A percentile compares a stretch with the other conserved stretches of the same genome.
phyloP scores from a whole-genome alignment of 2,113 vertebrate genomes.

The Sialia sialis region DNA sequence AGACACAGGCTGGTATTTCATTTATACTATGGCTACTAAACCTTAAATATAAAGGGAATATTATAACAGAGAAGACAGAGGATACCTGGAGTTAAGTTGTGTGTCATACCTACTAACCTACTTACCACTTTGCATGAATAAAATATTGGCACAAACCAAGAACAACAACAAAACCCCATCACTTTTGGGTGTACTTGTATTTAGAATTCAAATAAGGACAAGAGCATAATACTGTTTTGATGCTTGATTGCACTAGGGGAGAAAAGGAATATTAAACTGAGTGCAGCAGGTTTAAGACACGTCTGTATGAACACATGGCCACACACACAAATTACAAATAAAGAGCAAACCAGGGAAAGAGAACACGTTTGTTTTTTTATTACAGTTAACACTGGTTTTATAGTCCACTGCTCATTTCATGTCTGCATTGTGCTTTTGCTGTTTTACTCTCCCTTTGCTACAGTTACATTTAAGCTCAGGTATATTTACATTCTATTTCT shows the following conservation, averaged over 20 bases:
- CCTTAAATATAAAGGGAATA: background rate
- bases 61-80: background rate
- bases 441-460: background rate
- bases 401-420: background rate
- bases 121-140: conserved; percentile 13
- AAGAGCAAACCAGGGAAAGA: background rate
- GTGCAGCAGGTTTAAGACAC: background rate
- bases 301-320: background rate
- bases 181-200: background rate
- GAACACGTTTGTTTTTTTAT: background rate
- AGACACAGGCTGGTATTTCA: background rate
- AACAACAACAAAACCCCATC: background rate
- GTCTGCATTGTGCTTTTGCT: background rate
- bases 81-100: background rate
- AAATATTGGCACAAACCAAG: conserved; percentile 1
- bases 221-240: background rate
- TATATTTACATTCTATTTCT: background rate
- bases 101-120: background rate
- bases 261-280: background rate
- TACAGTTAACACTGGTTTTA: background rate
- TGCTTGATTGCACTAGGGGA: background rate
- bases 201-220: background rate
- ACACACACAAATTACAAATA: background rate
- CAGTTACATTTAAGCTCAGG: background rate
- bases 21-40: background rate